Evolutionary conservation across 2,797 vertebrate species (phyloP), one percentile per base, ranked within the genome.

Genomic region (Eulemur rubriventer): DNA sequence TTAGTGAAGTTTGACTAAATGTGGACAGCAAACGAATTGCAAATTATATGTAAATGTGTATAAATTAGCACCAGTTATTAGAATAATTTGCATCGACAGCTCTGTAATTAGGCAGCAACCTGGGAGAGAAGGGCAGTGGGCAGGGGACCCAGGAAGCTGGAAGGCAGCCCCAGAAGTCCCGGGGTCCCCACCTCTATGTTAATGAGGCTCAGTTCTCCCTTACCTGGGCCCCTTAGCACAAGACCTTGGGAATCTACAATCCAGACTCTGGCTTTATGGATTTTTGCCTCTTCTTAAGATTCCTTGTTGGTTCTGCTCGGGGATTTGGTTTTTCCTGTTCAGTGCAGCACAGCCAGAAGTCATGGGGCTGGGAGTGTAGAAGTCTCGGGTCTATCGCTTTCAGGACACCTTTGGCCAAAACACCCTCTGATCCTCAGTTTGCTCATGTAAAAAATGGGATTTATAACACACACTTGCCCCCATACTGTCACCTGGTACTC

Each of bases 21-120:
- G 92, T 97, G 97, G 97, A 96, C 91, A 96, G 95, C 89, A 96
- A 95, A 89, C 76, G 95, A 97, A 97, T 96, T 97, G 93, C 94
- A 97, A 97, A 97, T 98, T 95, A 91, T 94, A 97, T 98, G 96
- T 82, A 98, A 98, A 98, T 97, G 96, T 83, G 94, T 91, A 95
- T 96, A 97, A 97, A 98, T 98, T 98, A 98, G 78, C 96, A 97
- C 91, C 72, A 28, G 91, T 96, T 97, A 97, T 98, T 98, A 97
- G 94, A 96, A 97, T 96, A 96, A 98, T 97, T 98, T 97, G 95
- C 97, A 98, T 97, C 81, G 93, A 96, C 95, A 96, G 84, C 91
- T 97, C 93, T 97, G 75, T 97, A 98, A 98, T 97, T 97, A 97
- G 94, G 80, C n/a, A 94, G 96, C 92, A 96, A 95, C 93, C 87